A percentile compares a stretch with the other conserved stretches of the same genome.
Conservation (phyloP, 2,888 invertebrate genomes). For the Lepidocyrtinus sp. region DNA sequence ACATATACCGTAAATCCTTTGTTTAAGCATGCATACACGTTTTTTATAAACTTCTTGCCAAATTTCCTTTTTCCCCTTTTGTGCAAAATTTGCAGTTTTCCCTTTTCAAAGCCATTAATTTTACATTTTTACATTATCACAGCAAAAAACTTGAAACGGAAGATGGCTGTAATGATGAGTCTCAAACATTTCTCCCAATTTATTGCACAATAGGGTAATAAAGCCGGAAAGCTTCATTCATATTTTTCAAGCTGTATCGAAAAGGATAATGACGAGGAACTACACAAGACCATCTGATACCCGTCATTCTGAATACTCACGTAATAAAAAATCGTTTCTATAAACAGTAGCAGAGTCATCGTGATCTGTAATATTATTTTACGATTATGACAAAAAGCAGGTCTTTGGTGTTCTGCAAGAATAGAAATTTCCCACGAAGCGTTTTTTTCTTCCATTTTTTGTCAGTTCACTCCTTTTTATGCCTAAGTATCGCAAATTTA, state of each 20-base stretch:
- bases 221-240: background rate
- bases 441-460: conserved; percentile 17
- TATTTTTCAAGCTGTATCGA: background rate
- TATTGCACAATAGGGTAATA: background rate
- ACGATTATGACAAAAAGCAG: conserved; percentile 20
- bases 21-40: background rate
- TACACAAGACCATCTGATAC: background rate
- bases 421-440: conserved; percentile 22
- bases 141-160: background rate
- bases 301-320: no score
- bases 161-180: background rate
- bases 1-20: background rate
- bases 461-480: background rate
- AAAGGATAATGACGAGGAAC: background rate
- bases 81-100: background rate
- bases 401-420: background rate
- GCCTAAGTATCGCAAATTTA: background rate
- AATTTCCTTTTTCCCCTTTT: background rate
- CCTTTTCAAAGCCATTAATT: background rate
- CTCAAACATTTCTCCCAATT: background rate
- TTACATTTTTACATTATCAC: no score
- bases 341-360: background rate
- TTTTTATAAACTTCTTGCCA: background rate
- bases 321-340: background rate
- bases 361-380: conserved; percentile 12